Evolutionary conservation across 2,797 vertebrate genomes (phyloP).

Genomic region (Siniperca undulata): DNA sequence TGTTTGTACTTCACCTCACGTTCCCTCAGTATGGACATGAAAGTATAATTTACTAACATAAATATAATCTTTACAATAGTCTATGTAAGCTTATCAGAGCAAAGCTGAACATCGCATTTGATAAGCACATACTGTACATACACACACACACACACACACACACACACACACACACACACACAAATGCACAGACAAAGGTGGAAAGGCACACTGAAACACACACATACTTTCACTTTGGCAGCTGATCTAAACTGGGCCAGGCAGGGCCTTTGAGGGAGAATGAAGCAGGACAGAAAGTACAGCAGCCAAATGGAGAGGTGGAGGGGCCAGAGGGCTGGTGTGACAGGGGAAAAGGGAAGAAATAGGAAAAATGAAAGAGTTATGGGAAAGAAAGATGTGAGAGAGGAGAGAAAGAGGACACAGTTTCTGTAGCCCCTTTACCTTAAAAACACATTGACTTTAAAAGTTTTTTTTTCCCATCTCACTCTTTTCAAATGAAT

Average conservation of each 20-base stretch:
- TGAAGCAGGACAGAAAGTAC: constrained; percentile 61
- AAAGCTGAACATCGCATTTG: constrained; percentile 16
- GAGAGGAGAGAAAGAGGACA: constrained; percentile 36
- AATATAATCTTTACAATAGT: constrained; percentile 14
- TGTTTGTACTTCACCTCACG: constrained; percentile 14
- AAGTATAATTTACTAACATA: neutral
- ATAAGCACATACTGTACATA: constrained; percentile 14
- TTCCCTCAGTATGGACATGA: constrained; percentile 1
- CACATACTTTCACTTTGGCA: constrained; percentile 41
- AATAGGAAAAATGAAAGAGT: constrained; percentile 47
- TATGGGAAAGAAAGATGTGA: constrained; percentile 19
- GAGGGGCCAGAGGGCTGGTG: constrained; percentile 54
- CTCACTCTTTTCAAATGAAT: neutral
- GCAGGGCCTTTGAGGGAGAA: constrained; percentile 63
- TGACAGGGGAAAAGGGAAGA: constrained; percentile 44
- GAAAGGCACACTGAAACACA: constrained; percentile 23
- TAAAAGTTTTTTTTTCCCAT: constrained; percentile 8
- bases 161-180: constrained; percentile 5
- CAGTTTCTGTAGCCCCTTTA: constrained; percentile 40
- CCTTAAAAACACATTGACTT: constrained; percentile 36
- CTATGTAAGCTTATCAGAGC: constrained; percentile 29
- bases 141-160: neutral
- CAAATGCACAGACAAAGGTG: constrained; percentile 12
- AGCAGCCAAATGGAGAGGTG: constrained; percentile 65
- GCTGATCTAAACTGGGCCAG: constrained; percentile 71